Percentiles rank a stretch among this genome's conserved stretches.
These are phyloP conservation scores for Chloropsis cyanopogon DNA, from an alignment of 2,113 vertebrate species.

Conservation along the genomic window DNA sequence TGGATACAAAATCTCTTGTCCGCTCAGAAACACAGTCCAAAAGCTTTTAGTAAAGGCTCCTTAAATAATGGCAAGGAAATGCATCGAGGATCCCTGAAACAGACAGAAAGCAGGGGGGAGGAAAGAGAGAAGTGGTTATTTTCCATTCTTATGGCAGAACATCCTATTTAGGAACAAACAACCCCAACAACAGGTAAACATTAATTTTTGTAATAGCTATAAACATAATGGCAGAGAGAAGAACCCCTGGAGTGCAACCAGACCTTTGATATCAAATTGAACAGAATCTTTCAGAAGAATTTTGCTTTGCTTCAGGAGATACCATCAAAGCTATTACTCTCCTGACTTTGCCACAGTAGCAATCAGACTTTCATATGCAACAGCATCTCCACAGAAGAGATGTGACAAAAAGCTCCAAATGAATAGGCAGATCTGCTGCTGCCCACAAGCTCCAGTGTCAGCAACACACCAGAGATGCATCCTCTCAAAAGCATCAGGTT, in stretches of 20 bases:
- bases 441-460: neutral
- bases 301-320: conserved; percentile 2
- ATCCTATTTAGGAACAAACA: neutral
- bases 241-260: conserved; percentile 1
- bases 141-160: conserved; percentile 10
- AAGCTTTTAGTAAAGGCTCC: conserved; percentile 58
- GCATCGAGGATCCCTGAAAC: conserved; percentile 73
- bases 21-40: conserved; percentile 57
- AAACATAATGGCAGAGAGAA: neutral
- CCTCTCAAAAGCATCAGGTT: neutral
- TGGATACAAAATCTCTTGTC: conserved; percentile 69
- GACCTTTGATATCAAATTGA: neutral
- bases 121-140: conserved; percentile 13
- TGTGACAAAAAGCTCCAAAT: neutral
- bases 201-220: conserved; percentile 14
- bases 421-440: neutral
- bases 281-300: neutral
- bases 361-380: neutral
- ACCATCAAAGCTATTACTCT: conserved; percentile 5
- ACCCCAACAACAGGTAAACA: neutral
- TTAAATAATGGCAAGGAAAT: conserved; percentile 63
- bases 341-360: neutral
- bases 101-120: neutral
- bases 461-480: neutral
- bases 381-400: neutral